These are phyloP conservation scores for Azemiops feae DNA, from an alignment of 2,113 vertebrate genomes.

Conservation along the genomic window DNA sequence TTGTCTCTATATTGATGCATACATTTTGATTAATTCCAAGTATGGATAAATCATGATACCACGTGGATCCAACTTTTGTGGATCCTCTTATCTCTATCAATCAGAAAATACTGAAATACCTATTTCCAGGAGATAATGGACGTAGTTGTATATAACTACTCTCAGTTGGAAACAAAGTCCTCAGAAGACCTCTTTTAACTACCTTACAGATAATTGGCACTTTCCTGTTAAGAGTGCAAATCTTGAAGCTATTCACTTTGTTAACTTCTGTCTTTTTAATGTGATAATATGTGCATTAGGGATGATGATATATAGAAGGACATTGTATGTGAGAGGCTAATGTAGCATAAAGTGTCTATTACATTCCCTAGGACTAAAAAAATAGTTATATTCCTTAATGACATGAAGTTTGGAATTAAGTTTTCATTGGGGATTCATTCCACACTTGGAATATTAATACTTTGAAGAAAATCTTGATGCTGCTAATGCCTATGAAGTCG, in stretches of 20 bases:
- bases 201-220: background rate
- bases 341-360: conserved; percentile 16
- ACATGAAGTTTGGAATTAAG: conserved; percentile 26
- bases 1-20: background rate
- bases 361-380: conserved; percentile 39
- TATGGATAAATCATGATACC: background rate
- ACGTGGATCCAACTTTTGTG: background rate
- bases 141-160: background rate
- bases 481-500: background rate
- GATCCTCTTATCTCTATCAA: conserved; percentile 5
- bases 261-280: conserved; percentile 29
- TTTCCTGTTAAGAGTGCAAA: conserved; percentile 7
- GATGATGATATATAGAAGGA: conserved; percentile 9
- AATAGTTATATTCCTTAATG: conserved; percentile 52
- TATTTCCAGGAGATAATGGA: background rate
- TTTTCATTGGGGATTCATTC: conserved; percentile 29
- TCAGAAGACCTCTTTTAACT: conserved; percentile 6
- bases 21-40: background rate
- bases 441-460: conserved; percentile 41
- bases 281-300: background rate
- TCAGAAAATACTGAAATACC: background rate
- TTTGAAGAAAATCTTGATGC: background rate
- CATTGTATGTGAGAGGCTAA: background rate
- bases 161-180: conserved; percentile 2
- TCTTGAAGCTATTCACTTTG: conserved; percentile 8